Conservation (phyloP, 2,113 vertebrate species). For the Cyprinodon tularosa region DNA sequence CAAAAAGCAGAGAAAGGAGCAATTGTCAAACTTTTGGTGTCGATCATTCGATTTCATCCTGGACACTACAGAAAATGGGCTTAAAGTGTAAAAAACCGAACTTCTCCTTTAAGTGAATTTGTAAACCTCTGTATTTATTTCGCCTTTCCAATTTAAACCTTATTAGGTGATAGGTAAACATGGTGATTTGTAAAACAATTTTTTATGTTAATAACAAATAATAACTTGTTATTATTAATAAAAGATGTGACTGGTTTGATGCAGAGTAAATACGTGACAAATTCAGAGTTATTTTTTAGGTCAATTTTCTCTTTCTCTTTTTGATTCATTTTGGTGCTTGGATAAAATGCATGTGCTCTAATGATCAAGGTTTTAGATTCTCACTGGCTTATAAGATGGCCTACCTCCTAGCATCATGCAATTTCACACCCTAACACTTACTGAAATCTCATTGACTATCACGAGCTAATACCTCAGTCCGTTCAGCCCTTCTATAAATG, state of each 20-base stretch:
- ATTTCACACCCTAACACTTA: constrained; percentile 68
- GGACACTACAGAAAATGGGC: too few species aligned
- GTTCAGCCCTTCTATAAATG: constrained; percentile 71
- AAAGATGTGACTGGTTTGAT: constrained; percentile 60
- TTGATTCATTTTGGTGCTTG: background rate
- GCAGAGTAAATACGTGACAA: constrained; percentile 71
- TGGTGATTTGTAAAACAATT: too few species aligned
- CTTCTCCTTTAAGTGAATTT: constrained; percentile 48
- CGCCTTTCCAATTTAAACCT: constrained; percentile 68
- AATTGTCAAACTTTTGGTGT: too few species aligned
- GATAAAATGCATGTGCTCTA: constrained; percentile 13
- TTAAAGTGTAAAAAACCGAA: too few species aligned
- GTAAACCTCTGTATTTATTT: constrained; percentile 83
- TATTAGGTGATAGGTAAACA: constrained; percentile 73
- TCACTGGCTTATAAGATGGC: constrained; percentile 17
- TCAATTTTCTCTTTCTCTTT: constrained; percentile 22
- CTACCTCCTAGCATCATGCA: constrained; percentile 41
- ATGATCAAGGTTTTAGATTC: constrained; percentile 39
- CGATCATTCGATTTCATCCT: too few species aligned
- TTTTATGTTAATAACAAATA: too few species aligned
- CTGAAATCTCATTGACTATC: constrained; percentile 73
- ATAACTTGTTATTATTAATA: background rate
- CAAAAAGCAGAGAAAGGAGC: too few species aligned
- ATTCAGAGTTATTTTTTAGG: constrained; percentile 54
- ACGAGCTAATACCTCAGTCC: constrained; percentile 65